Conservation (phyloP, 1,140 invertebrate species). For the Anastrepha obliqua region DNA sequence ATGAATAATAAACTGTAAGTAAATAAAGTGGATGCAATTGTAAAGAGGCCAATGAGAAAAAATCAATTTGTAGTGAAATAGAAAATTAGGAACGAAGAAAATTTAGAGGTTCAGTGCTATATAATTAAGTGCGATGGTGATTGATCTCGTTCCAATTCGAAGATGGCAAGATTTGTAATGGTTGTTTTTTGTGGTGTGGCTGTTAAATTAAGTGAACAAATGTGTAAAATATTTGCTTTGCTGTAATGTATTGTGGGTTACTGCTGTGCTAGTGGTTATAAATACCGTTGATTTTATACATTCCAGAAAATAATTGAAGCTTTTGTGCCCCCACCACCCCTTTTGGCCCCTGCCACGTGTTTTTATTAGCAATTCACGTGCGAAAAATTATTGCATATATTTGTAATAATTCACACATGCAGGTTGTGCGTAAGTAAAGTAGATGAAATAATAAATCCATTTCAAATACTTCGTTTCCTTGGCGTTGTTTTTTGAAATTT, state of each 20-base stretch:
- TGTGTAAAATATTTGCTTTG: background rate
- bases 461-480: conserved; percentile 60
- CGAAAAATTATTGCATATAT: background rate
- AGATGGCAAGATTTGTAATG: conserved; percentile 66
- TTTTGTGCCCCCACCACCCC: background rate
- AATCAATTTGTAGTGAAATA: conserved; percentile 71
- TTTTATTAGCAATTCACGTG: background rate
- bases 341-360: conserved; percentile 8
- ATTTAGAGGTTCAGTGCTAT: conserved; percentile 53
- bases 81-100: conserved; percentile 60
- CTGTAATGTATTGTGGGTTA: background rate
- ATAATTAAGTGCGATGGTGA: conserved; percentile 2
- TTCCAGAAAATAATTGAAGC: background rate
- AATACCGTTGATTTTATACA: conserved; percentile 10
- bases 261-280: background rate
- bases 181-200: conserved; percentile 58
- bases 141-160: conserved; percentile 60
- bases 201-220: conserved; percentile 8
- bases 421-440: conserved; percentile 65
- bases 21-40: conserved; percentile 58
- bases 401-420: background rate
- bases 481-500: conserved; percentile 62
- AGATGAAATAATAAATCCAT: conserved; percentile 61
- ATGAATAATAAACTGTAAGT: conserved; percentile 75
- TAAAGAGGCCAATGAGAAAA: conserved; percentile 62